These are phyloP conservation scores for Acanthopagrus latus DNA, from an alignment of 2,797 vertebrate genomes.

Conservation along the genomic window DNA sequence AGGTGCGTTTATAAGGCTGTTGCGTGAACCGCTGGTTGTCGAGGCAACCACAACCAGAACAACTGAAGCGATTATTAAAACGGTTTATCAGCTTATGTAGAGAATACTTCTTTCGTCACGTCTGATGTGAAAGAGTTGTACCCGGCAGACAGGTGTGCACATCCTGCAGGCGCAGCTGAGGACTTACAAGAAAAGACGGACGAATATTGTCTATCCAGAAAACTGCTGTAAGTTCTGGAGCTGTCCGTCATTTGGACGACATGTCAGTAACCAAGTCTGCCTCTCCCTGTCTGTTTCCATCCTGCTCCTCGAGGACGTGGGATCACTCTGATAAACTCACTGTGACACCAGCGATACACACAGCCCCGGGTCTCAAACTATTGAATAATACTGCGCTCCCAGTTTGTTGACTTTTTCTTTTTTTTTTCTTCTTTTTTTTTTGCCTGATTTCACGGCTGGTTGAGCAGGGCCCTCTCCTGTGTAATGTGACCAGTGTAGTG, in stretches of 20 bases:
- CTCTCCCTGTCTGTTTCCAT: conserved; percentile 28
- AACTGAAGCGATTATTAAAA: not conserved
- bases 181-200: not conserved
- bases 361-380: conserved; percentile 54
- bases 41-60: conserved; percentile 21
- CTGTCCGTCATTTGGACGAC: conserved; percentile 40
- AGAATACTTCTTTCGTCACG: not conserved
- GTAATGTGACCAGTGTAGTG: conserved; percentile 68
- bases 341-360: conserved; percentile 62
- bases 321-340: conserved; percentile 64
- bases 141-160: not conserved
- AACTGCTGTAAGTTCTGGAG: not conserved
- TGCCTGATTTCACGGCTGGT: conserved; percentile 70
- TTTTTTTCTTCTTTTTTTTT: conserved; percentile 20
- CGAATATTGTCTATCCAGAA: conserved; percentile 11
- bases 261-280: conserved; percentile 31
- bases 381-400: conserved; percentile 66
- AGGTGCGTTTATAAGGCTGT: conserved; percentile 80
- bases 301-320: conserved; percentile 46
- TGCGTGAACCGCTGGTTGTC: conserved; percentile 34
- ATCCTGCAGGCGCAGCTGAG: not conserved
- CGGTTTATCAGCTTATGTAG: not conserved
- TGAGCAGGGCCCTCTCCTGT: conserved; percentile 69
- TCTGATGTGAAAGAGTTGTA: not conserved
- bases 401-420: conserved; percentile 67